Evolutionary conservation across 2,113 vertebrate genomes (phyloP).

Genomic region (Saguinus midas): DNA sequence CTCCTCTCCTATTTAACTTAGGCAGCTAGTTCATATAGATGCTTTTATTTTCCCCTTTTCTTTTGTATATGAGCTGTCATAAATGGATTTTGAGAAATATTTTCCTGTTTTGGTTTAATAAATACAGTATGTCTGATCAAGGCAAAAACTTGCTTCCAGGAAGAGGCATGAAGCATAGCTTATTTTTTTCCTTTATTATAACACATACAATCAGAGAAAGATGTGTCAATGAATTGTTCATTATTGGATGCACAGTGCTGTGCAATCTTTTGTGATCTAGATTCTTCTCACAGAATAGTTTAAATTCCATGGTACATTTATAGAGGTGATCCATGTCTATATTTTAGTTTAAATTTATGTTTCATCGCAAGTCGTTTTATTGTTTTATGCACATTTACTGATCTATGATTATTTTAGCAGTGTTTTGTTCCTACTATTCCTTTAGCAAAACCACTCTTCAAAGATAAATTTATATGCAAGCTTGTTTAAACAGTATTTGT

Average conservation of each 20-base stretch:
- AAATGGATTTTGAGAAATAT: background rate
- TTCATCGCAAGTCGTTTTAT: background rate
- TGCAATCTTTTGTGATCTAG: background rate
- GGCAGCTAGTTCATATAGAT: background rate
- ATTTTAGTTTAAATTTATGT: background rate
- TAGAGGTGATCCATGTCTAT: background rate
- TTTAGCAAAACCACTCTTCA: background rate
- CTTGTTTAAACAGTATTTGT: background rate
- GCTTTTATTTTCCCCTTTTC: background rate
- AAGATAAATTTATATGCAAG: background rate
- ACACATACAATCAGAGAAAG: background rate
- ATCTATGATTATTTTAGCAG: background rate
- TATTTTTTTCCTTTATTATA: conserved; percentile 20
- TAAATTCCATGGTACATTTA: background rate
- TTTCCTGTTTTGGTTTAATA: background rate
- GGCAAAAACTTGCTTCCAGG: background rate
- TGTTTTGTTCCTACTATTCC: background rate
- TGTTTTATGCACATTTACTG: background rate
- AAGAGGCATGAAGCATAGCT: background rate
- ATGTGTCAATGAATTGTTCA: conserved; percentile 8
- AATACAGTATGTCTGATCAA: background rate
- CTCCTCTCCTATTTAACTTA: background rate
- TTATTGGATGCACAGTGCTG: background rate
- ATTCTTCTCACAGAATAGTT: background rate
- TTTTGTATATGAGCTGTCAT: background rate